phyloP scores from a whole-genome alignment of 2,113 vertebrate species.

The Erythrocebus patas region DNA sequence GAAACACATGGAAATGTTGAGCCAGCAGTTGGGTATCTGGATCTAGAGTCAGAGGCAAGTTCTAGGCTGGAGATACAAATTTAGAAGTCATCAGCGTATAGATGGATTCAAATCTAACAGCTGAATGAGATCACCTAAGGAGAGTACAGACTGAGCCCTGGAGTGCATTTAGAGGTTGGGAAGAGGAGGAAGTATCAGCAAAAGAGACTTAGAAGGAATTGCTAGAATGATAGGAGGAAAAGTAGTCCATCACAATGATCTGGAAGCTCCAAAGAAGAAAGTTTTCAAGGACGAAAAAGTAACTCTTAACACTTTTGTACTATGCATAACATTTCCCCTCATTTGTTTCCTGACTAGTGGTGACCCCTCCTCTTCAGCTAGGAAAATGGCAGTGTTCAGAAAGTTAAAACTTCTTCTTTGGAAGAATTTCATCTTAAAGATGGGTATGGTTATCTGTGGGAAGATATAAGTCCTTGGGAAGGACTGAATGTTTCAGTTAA shows the following conservation, averaged over 20 bases:
- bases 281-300: neutral
- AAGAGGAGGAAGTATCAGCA: neutral
- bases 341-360: constrained; percentile 21
- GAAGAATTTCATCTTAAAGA: constrained; percentile 96
- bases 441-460: constrained; percentile 59
- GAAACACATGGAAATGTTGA: neutral
- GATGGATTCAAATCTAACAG: neutral
- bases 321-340: neutral
- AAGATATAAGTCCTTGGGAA: neutral
- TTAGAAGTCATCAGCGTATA: neutral
- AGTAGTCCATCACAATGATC: neutral
- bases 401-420: constrained; percentile 94
- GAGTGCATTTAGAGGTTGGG: neutral
- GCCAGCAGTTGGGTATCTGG: neutral
- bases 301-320: neutral
- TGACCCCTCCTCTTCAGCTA: neutral
- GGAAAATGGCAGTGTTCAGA: constrained; percentile 84
- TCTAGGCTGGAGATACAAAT: neutral
- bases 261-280: neutral
- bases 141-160: neutral
- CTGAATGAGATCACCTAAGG: neutral
- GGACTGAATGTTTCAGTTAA: neutral
- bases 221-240: neutral
- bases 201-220: neutral
- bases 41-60: neutral